Evolutionary conservation across 2,113 vertebrate species (phyloP).

Genomic region (Hippocampus abdominalis): DNA sequence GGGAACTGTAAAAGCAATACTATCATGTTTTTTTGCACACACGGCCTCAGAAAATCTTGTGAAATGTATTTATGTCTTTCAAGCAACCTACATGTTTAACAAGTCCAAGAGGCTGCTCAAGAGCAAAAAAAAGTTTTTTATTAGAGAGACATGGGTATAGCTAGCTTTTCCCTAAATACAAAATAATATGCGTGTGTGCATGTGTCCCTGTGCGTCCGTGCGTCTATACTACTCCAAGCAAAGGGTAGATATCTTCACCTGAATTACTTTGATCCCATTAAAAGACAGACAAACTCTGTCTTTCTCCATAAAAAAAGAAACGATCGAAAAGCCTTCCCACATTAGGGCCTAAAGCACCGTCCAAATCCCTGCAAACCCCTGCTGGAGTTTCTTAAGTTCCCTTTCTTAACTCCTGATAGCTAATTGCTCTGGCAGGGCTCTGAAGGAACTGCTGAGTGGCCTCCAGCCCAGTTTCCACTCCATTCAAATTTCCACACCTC

Average conservation of each 20-base stretch:
- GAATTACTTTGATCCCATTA: constrained; percentile 60
- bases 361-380: constrained; percentile 63
- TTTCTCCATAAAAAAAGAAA: constrained; percentile 54
- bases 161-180: constrained; percentile 33
- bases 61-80: constrained; percentile 59
- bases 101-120: constrained; percentile 39
- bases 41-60: constrained; percentile 45
- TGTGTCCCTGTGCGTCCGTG: constrained; percentile 3
- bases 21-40: constrained; percentile 27
- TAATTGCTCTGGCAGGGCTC: constrained; percentile 65
- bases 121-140: constrained; percentile 43
- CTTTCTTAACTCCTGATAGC: constrained; percentile 58
- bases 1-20: constrained; percentile 30
- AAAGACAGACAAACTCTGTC: constrained; percentile 65
- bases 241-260: constrained; percentile 62
- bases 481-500: constrained; percentile 53
- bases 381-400: constrained; percentile 52
- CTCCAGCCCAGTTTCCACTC: constrained; percentile 67
- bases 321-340: constrained; percentile 53
- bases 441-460: constrained; percentile 68
- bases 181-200: constrained; percentile 4
- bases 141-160: constrained; percentile 40
- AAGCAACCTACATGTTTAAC: constrained; percentile 44
- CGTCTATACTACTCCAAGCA: background rate
- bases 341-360: constrained; percentile 46